Conservation (phyloP, 1,140 invertebrate species). For the Varroa destructor region DNA sequence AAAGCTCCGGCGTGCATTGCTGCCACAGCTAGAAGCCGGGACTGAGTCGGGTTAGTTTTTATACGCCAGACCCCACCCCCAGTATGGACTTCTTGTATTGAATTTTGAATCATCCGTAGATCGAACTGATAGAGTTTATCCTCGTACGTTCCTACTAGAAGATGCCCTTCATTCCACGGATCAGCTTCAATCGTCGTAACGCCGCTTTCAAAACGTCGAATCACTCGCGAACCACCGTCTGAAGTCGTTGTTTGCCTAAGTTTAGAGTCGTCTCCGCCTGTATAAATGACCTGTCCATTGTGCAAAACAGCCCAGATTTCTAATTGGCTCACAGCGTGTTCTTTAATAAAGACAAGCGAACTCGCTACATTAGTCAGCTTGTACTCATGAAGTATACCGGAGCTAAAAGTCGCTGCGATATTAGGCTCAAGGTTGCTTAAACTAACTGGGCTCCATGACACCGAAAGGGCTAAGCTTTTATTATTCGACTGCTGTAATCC, state of each 20-base stretch:
- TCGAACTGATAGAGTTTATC: conserved; percentile 17
- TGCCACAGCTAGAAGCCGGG: conserved; percentile 8
- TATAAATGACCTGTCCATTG: neutral
- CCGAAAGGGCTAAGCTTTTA: neutral
- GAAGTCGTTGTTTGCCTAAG: neutral
- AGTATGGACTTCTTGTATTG: neutral
- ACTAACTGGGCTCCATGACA: neutral
- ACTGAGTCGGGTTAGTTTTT: neutral
- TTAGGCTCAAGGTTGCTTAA: neutral
- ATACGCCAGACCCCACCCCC: conserved; percentile 14
- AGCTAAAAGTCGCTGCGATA: neutral
- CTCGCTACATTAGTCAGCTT: neutral
- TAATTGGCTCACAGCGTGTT: neutral
- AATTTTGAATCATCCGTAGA: neutral
- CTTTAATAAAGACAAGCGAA: neutral
- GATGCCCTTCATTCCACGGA: neutral
- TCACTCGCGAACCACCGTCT: neutral
- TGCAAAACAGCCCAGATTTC: conserved; percentile 2
- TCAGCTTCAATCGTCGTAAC: conserved; percentile 6
- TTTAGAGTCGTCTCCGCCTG: neutral
- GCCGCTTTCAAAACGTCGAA: conserved; percentile 14
- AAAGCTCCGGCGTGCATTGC: conserved; percentile 24
- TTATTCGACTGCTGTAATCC: no score
- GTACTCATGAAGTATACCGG: neutral
- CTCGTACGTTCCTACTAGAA: conserved; percentile 19